Evolutionary conservation across 37 sponge, comb jelly and placozoan genomes (phyloP).

Genomic region (Sycon ciliatum): DNA sequence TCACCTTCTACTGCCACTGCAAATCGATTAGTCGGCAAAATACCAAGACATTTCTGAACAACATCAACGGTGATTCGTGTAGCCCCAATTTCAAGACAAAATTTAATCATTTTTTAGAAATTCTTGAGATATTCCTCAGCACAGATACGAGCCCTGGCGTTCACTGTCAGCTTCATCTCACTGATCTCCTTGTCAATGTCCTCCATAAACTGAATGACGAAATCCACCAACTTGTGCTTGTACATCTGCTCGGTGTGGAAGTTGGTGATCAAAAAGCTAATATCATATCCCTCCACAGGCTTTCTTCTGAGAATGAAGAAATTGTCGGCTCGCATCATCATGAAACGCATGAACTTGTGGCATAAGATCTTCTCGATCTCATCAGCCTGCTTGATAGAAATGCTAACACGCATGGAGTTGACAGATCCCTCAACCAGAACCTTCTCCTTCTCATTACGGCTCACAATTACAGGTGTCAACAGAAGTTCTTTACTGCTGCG

Average conservation of each 20-base stretch:
- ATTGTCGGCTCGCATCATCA: slow-evolving; percentile 99
- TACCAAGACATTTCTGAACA: too few relatives aligned
- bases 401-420: slow-evolving; percentile 92
- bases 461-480: slow-evolving; percentile 75
- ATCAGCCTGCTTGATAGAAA: slow-evolving; percentile 98
- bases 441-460: slow-evolving; percentile 95
- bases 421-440: slow-evolving; percentile 87
- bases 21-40: too few relatives aligned
- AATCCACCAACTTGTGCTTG: slow-evolving; percentile 99
- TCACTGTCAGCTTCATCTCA: slow-evolving; percentile 96
- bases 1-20: too few relatives aligned
- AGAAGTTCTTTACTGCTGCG: slow-evolving; percentile 88
- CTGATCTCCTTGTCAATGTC: slow-evolving; percentile 99
- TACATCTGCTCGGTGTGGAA: slow-evolving; percentile 99
- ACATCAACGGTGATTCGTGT: too few relatives aligned
- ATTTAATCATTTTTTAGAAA: too few relatives aligned
- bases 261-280: slow-evolving; percentile 98
- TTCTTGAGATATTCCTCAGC: slow-evolving; percentile 94
- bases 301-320: slow-evolving; percentile 93
- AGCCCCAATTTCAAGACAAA: too few relatives aligned
- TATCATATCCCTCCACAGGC: slow-evolving; percentile 96
- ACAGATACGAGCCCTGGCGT: slow-evolving; percentile 89
- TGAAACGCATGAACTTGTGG: slow-evolving; percentile 99
- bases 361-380: slow-evolving; percentile 99
- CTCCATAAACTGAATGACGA: slow-evolving; percentile 99